Base-by-base conservation (phyloP, 2,797 vertebrate genomes). In the Pipistrellus pygmaeus region DNA sequence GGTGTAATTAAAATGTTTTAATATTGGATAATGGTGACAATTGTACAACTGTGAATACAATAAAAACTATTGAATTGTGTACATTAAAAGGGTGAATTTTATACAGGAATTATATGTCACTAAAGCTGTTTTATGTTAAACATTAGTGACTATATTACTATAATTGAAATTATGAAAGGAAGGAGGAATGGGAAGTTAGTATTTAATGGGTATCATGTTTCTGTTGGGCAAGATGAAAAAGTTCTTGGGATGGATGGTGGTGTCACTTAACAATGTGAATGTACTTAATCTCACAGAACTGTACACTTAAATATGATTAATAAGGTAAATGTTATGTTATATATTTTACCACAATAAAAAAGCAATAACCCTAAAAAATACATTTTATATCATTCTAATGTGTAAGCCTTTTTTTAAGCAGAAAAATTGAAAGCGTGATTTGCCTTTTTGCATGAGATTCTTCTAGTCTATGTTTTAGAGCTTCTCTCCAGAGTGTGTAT, bases 371-470 rank as follows among this genome's bases (percentile, higher is more conserved):
- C 15, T 46, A 66, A 44, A 80, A 66, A 53, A 78, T 64, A 32
- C 5, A 88, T 91, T 87, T 72, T 80, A 73, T 57, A 60, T 81
- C 46, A 87, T 93, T 83, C 18, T 92, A 91, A 83, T 68, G 2
- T 30, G 41, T 71, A 80, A 81, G 15, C 2, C 13, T 18, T 72
- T 20, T 35, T 96, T 81, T 81, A 53, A 95, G 68, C 6, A 55
- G 66, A 44, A 94, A 96, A 94, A 69, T 8, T 68, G 25, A 94
- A 91, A 91, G 57, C 91, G 60, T 69, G 48, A 75, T 88, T 88
- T 64, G 30, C 21, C 30, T 93, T 85, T 80, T 80, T 85, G 46
- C 23, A 48, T 81, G 64, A 4, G 46, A 60, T 81, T 94, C 27
- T 75, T 96, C 46, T 87, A 8, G 12, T 81, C 21, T 75, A 3